These are phyloP conservation scores for Octopus sinensis DNA, from an alignment of 1,140 invertebrate species.

Conservation along the genomic window DNA sequence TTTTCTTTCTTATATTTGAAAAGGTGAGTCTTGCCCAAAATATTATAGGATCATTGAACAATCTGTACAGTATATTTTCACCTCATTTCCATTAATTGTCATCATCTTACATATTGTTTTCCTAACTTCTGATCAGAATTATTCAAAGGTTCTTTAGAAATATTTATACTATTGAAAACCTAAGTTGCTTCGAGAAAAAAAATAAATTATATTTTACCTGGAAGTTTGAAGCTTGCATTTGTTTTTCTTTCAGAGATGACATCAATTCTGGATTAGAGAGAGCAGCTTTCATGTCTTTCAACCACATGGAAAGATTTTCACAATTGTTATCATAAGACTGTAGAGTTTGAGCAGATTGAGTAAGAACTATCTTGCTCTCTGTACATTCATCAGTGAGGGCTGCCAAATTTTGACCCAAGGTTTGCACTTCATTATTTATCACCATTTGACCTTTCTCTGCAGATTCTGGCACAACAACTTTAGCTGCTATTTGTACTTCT, in stretches of 20 bases:
- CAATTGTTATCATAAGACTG: constrained; percentile 76
- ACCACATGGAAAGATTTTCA: constrained; percentile 76
- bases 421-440: constrained; percentile 73
- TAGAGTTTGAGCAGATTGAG: constrained; percentile 71
- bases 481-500: constrained; percentile 37
- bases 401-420: constrained; percentile 71
- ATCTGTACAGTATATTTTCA: no score
- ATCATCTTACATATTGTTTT: no score
- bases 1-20: no score
- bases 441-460: constrained; percentile 73
- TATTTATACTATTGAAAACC: no score
- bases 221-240: constrained; percentile 75
- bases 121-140: no score
- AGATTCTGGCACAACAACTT: constrained; percentile 64
- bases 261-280: constrained; percentile 87
- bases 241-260: constrained; percentile 78
- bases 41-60: no score
- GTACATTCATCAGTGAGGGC: constrained; percentile 66
- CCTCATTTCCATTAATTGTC: no score
- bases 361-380: constrained; percentile 62
- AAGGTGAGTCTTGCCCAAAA: no score
- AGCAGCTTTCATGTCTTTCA: constrained; percentile 77
- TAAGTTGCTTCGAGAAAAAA: neutral
- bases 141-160: no score
- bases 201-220: constrained; percentile 52